A percentile compares a stretch with the other conserved stretches of the same genome.
These are phyloP conservation scores for Dissostichus mawsoni DNA, from an alignment of 2,113 vertebrate species.

Conservation along the genomic window DNA sequence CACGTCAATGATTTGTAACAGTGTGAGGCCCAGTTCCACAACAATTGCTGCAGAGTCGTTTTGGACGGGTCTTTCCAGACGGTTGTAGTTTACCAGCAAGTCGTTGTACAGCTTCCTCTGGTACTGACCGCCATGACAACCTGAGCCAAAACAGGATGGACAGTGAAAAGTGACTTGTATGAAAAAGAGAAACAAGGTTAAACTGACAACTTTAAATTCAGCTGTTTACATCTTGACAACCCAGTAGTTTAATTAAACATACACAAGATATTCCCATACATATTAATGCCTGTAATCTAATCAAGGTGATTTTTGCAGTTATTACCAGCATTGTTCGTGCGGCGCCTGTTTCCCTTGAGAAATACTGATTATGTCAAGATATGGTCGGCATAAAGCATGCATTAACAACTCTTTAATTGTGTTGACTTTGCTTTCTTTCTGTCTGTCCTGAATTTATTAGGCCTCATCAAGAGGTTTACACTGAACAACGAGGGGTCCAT, in stretches of 20 bases:
- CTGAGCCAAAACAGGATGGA: slow-evolving; percentile 62
- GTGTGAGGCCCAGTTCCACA: slow-evolving; percentile 89
- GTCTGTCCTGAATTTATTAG: slow-evolving; percentile 38
- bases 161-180: not conserved
- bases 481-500: slow-evolving; percentile 16
- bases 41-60: slow-evolving; percentile 90
- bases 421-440: slow-evolving; percentile 25
- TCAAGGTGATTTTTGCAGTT: slow-evolving; percentile 22
- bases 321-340: slow-evolving; percentile 25
- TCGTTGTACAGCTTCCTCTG: slow-evolving; percentile 90
- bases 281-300: slow-evolving; percentile 36
- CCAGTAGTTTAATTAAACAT: slow-evolving; percentile 5
- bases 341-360: slow-evolving; percentile 8
- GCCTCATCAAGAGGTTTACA: slow-evolving; percentile 35
- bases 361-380: slow-evolving; percentile 26
- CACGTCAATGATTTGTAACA: slow-evolving; percentile 94
- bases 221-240: not conserved
- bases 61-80: slow-evolving; percentile 88
- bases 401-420: slow-evolving; percentile 44
- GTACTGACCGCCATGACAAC: slow-evolving; percentile 86
- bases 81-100: slow-evolving; percentile 90
- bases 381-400: slow-evolving; percentile 27
- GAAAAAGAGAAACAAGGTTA: not conserved
- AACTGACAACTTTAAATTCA: not conserved
- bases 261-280: slow-evolving; percentile 5